Evolutionary conservation across 2,113 vertebrate genomes (phyloP).

Genomic region (Phalacrocorax aristotelis): DNA sequence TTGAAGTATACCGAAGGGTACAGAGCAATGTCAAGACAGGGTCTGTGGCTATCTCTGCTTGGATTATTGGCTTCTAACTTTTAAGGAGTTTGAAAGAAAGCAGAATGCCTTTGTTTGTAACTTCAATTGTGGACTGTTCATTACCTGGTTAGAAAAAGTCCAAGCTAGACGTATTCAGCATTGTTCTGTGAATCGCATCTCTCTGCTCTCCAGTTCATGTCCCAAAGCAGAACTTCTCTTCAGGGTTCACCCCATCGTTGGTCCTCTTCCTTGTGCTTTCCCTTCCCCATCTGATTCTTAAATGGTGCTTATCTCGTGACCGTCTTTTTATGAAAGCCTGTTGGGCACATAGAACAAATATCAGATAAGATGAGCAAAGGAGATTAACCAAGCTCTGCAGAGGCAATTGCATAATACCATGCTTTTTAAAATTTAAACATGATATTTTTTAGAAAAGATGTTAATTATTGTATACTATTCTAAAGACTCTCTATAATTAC

Average conservation of each 20-base stretch:
- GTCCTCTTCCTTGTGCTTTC: not conserved
- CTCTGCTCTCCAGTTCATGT: not conserved
- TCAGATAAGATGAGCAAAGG: not conserved
- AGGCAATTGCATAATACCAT: not conserved
- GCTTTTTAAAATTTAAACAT: not conserved
- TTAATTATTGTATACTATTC: not conserved
- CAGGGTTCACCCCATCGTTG: not conserved
- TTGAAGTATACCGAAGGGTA: not conserved
- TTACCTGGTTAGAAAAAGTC: not conserved
- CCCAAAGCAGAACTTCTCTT: not conserved
- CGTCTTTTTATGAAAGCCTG: not conserved
- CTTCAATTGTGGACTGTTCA: not conserved
- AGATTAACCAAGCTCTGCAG: not conserved
- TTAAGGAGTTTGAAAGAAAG: not conserved
- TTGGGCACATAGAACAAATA: not conserved
- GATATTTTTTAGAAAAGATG: not conserved
- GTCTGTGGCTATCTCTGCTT: not conserved
- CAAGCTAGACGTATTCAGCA: not conserved
- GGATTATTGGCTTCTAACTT: not conserved
- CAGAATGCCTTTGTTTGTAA: not conserved
- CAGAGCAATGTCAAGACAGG: not conserved
- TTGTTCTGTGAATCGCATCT: not conserved
- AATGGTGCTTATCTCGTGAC: not conserved
- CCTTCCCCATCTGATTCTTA: not conserved
- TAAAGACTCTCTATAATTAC: conserved; percentile 42